phyloP scores from a whole-genome alignment of 2,797 vertebrate genomes.

The Echeneis naucrates region DNA sequence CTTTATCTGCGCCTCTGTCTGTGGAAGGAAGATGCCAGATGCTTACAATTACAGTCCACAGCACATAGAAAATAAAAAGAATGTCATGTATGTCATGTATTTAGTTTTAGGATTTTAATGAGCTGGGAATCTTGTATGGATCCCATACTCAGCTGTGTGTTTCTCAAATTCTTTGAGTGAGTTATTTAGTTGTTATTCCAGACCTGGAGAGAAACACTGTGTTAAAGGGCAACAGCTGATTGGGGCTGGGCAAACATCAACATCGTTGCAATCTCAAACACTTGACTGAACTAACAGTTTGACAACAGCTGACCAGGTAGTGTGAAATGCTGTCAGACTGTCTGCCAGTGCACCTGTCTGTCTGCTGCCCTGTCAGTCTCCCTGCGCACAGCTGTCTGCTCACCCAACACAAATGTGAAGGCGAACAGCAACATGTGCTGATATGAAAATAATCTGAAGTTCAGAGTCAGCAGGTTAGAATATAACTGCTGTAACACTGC shows the following conservation, averaged over 20 bases:
- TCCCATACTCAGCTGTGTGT: background rate
- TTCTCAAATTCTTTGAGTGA: background rate
- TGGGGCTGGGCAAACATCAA: slow-evolving; percentile 39
- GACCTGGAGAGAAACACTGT: background rate
- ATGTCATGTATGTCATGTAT: background rate
- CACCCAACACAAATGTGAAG: background rate
- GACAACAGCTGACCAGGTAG: slow-evolving; percentile 65
- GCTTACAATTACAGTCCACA: background rate
- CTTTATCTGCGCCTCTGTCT: background rate
- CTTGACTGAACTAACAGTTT: slow-evolving; percentile 42
- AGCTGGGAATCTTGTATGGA: too few species aligned
- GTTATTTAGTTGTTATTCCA: slow-evolving; percentile 23
- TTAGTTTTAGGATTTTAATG: background rate
- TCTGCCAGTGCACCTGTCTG: slow-evolving; percentile 51
- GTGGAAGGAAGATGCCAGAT: background rate
- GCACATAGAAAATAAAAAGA: too few species aligned
- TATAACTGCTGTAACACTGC: slow-evolving; percentile 12
- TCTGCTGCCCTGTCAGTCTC: slow-evolving; percentile 21
- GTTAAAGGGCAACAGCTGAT: slow-evolving; percentile 32
- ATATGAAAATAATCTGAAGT: slow-evolving; percentile 7
- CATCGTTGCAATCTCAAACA: slow-evolving; percentile 22
- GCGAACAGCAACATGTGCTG: slow-evolving; percentile 2
- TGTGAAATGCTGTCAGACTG: slow-evolving; percentile 40
- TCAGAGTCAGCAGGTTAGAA: background rate
- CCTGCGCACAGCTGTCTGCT: slow-evolving; percentile 44